Evolutionary conservation across 2,113 vertebrate genomes (phyloP).

Genomic region (Ophthalmotilapia sp.): DNA sequence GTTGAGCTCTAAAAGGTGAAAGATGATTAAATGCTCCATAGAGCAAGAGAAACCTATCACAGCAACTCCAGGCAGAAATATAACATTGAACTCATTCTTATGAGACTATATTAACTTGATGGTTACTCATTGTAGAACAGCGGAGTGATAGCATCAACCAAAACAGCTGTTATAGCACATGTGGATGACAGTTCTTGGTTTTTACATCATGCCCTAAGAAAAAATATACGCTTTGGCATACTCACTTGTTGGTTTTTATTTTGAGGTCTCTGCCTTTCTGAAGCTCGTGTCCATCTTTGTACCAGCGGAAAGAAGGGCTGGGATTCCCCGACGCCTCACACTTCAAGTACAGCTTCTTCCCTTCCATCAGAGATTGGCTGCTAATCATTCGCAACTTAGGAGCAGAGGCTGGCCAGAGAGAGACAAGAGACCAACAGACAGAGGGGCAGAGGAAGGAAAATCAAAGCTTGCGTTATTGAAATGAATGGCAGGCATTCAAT

Average conservation of each 20-base stretch:
- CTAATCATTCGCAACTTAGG: slow-evolving; percentile 89
- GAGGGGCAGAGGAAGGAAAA: not conserved
- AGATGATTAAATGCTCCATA: not conserved
- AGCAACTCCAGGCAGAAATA: not conserved
- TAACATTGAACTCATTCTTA: not conserved
- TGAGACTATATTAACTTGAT: not conserved
- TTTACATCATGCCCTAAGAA: not conserved
- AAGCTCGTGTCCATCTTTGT: slow-evolving; percentile 91
- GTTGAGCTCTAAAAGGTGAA: not conserved
- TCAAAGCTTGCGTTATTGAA: slow-evolving; percentile 14
- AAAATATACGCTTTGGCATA: not conserved
- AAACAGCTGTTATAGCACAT: not conserved
- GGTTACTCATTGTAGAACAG: not conserved
- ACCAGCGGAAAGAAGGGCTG: slow-evolving; percentile 91
- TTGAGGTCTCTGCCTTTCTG: slow-evolving; percentile 91
- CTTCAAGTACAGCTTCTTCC: slow-evolving; percentile 89
- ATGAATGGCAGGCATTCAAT: not conserved
- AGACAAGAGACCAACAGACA: not conserved
- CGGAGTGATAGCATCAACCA: not conserved
- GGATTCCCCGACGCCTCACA: slow-evolving; percentile 91
- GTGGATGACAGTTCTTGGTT: not conserved
- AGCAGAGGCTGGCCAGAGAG: slow-evolving; percentile 73
- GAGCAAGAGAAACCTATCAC: not conserved
- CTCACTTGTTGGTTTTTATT: slow-evolving; percentile 97
- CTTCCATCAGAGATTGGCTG: slow-evolving; percentile 83